Evolutionary conservation across 64 coral and sea anemone genomes (phyloP).

Genomic region (Catalaphyllia jardinei): DNA sequence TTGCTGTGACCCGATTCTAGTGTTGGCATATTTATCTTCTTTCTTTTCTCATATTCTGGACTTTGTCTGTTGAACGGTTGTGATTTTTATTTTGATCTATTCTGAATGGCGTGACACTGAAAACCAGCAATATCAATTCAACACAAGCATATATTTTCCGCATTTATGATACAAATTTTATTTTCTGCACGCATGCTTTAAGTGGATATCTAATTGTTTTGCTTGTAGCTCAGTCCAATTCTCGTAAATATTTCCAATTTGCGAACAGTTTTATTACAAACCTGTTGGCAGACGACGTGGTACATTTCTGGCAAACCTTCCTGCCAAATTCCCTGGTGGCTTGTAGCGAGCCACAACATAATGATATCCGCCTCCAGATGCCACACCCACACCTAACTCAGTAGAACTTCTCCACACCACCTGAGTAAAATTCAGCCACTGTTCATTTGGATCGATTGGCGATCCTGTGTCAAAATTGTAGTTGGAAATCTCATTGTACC

Average conservation of each 20-base stretch:
- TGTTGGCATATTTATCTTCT: no score
- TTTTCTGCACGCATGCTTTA: not conserved
- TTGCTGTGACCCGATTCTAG: no score
- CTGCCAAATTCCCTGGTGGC: not conserved
- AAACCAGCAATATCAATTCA: not conserved
- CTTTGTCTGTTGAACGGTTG: no score
- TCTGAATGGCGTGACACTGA: no score
- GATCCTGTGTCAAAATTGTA: not conserved
- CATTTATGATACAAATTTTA: not conserved
- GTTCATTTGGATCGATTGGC: not conserved
- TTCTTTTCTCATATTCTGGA: no score
- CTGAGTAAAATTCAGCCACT: constrained; percentile 9
- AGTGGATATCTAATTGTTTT: not conserved
- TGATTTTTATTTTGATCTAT: no score
- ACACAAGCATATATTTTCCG: not conserved
- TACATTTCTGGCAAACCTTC: not conserved
- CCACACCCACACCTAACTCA: not conserved
- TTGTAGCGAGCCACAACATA: constrained; percentile 11
- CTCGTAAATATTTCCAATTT: not conserved
- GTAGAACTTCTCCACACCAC: not conserved
- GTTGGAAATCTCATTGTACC: constrained; percentile 5
- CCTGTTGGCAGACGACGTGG: not conserved
- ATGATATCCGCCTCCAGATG: not conserved
- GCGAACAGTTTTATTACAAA: not conserved
- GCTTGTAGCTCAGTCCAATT: not conserved